Evolutionary conservation across 2,888 invertebrate genomes (phyloP).

Genomic region (Aphelenchoides bicaudatus): DNA sequence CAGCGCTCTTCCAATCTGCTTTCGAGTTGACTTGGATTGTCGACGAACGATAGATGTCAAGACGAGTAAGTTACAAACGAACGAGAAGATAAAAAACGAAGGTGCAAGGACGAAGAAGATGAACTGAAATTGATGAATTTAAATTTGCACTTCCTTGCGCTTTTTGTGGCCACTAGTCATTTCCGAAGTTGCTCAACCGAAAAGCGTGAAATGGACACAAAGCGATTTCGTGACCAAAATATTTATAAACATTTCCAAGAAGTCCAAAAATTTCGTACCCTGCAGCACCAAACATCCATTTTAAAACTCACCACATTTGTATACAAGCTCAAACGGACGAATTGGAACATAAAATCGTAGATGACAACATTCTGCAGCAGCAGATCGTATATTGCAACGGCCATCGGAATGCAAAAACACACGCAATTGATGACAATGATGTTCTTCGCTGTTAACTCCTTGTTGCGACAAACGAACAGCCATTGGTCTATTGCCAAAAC

Average conservation of each 20-base stretch:
- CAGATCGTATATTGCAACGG: constrained; percentile 41
- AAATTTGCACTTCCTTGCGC: background rate
- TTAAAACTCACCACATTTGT: constrained; percentile 39
- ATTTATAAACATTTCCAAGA: background rate
- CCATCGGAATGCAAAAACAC: constrained; percentile 43
- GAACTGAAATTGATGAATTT: constrained; percentile 32
- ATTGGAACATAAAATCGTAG: constrained; percentile 41
- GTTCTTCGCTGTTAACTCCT: constrained; percentile 33
- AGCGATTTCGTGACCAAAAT: background rate
- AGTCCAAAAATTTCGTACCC: background rate
- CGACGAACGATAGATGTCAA: constrained; percentile 38
- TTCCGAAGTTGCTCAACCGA: constrained; percentile 1
- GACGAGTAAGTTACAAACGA: constrained; percentile 40
- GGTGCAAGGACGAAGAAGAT: constrained; percentile 45
- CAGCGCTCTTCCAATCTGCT: constrained; percentile 39
- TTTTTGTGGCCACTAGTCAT: no score
- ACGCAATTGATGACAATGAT: constrained; percentile 33
- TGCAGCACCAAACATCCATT: background rate
- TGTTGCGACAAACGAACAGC: constrained; percentile 41
- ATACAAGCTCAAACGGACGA: constrained; percentile 42
- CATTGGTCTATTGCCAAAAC: constrained; percentile 40
- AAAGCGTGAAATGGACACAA: no score
- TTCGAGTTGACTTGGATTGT: constrained; percentile 44
- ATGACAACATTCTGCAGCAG: constrained; percentile 39
- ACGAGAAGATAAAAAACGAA: constrained; percentile 43